phyloP scores from a whole-genome alignment of 2,797 vertebrate genomes.

The Mionectes olivaceus region DNA sequence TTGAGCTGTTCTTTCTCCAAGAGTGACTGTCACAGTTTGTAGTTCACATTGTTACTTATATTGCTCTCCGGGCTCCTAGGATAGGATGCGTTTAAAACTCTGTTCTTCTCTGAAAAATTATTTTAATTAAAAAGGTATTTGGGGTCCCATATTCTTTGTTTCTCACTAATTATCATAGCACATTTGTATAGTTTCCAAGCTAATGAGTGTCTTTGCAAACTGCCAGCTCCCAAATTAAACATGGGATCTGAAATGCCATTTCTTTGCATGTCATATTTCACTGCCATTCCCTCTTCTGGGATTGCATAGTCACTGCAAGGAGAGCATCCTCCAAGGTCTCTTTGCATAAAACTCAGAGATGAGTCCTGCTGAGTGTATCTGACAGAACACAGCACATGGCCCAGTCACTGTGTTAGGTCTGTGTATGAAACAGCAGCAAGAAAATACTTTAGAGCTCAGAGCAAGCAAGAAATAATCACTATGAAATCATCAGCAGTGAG shows the following conservation, averaged over 20 bases:
- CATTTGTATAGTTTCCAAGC: not conserved
- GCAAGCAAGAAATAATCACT: not conserved
- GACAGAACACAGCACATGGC: not conserved
- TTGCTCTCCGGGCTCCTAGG: not conserved
- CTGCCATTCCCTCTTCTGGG: not conserved
- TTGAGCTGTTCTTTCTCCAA: not conserved
- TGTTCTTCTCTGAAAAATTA: slow-evolving; percentile 36
- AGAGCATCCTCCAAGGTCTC: not conserved
- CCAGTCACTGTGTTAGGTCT: not conserved
- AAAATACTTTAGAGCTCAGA: not conserved
- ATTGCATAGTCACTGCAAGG: not conserved
- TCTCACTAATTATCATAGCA: not conserved
- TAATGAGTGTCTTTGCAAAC: not conserved
- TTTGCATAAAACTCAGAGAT: not conserved
- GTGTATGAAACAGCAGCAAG: not conserved
- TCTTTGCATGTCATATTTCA: not conserved
- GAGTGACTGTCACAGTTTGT: not conserved
- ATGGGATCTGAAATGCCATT: not conserved
- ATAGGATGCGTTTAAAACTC: not conserved
- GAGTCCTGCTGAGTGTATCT: not conserved
- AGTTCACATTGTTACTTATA: not conserved
- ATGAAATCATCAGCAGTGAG: not conserved
- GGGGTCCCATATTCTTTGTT: slow-evolving; percentile 1
- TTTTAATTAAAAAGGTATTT: slow-evolving; percentile 54
- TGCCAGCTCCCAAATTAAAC: slow-evolving; percentile 8